phyloP scores from a whole-genome alignment of 2,888 invertebrate genomes.

The Pantelozetes paolii region DNA sequence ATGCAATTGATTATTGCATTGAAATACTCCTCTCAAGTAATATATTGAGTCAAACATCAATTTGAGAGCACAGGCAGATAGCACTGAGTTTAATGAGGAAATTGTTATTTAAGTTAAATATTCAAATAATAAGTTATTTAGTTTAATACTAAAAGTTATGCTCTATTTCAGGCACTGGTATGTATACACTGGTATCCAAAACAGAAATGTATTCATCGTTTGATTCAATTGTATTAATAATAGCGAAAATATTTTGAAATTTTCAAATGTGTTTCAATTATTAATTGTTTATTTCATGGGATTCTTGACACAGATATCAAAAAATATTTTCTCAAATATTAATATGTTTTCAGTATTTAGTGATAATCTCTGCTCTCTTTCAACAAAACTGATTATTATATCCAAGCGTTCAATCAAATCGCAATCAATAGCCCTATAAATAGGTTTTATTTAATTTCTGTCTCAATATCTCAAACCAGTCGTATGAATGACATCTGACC shows the following conservation, averaged over 20 bases:
- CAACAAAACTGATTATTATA: background rate
- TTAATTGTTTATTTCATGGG: conserved; percentile 8
- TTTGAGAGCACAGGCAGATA: conserved; percentile 5
- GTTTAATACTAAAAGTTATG: conserved; percentile 17
- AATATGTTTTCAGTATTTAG: background rate
- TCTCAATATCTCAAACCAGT: too few species aligned
- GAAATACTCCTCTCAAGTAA: conserved; percentile 21
- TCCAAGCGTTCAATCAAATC: background rate
- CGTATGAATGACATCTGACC: conserved; percentile 1
- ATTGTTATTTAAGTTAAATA: conserved; percentile 1
- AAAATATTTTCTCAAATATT: background rate
- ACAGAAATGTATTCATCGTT: background rate
- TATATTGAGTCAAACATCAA: background rate
- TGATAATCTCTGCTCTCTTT: background rate
- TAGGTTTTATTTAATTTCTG: background rate
- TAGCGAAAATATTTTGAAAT: conserved; percentile 17
- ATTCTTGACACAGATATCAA: background rate
- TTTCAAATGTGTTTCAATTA: conserved; percentile 6
- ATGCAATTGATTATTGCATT: conserved; percentile 16
- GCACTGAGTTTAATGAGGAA: conserved; percentile 24
- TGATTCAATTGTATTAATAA: background rate
- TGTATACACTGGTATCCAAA: background rate
- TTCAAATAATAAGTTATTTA: conserved; percentile 22
- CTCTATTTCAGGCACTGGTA: background rate
- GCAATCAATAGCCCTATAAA: background rate